Evolutionary conservation across 2,888 invertebrate species (phyloP).

Genomic region (Rotaria magnacalcarata): DNA sequence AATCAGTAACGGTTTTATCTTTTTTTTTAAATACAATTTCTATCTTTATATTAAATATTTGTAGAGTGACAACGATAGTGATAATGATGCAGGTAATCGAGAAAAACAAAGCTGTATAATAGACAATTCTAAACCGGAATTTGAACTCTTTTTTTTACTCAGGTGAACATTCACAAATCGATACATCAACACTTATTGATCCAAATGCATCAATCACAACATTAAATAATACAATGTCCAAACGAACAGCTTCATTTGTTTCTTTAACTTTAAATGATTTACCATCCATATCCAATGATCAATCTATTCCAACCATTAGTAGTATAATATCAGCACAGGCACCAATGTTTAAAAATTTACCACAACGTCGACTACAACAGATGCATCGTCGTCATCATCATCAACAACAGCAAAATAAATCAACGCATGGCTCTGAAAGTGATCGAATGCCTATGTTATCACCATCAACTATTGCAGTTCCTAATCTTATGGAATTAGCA

Average conservation of each 20-base stretch:
- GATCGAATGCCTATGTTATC: not conserved
- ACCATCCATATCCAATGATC: not conserved
- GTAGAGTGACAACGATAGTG: not conserved
- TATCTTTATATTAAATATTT: not conserved
- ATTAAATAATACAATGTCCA: not conserved
- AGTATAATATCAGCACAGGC: not conserved
- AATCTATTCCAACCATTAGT: not conserved
- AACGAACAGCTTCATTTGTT: slow-evolving; percentile 8
- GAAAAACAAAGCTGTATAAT: too few species aligned
- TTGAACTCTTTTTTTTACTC: not conserved
- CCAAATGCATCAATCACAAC: not conserved
- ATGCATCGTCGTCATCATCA: not conserved
- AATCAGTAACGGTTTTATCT: not conserved
- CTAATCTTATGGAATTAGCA: not conserved
- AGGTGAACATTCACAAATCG: not conserved
- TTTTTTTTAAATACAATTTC: not conserved
- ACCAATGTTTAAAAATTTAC: not conserved
- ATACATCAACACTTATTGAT: not conserved
- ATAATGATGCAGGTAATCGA: not conserved
- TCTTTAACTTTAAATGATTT: slow-evolving; percentile 4
- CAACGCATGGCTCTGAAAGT: not conserved
- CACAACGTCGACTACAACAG: not conserved
- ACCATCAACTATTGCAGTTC: not conserved
- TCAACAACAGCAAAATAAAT: not conserved
- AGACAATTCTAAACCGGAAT: too few species aligned